These are phyloP conservation scores for Cynopterus brachyotis DNA, from an alignment of 2,113 vertebrate species.

Conservation along the genomic window DNA sequence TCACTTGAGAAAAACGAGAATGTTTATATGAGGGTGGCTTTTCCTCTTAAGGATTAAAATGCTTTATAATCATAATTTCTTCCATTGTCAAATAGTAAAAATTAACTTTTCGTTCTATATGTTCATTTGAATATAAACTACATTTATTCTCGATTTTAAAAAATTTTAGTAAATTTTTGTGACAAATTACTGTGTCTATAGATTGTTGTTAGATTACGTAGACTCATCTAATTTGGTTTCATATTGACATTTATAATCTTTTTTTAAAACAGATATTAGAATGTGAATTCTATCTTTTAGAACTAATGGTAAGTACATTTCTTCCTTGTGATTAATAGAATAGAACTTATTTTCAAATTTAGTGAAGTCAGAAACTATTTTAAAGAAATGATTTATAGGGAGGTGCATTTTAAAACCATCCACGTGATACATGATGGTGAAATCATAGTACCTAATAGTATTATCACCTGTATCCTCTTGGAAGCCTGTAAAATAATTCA, in stretches of 20 bases:
- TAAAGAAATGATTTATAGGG: conserved; percentile 54
- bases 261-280: conserved; percentile 92
- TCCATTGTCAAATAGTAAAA: neutral
- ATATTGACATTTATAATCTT: conserved; percentile 50
- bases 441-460: conserved; percentile 11
- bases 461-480: conserved; percentile 37
- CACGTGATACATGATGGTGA: conserved; percentile 33
- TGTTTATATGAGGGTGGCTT: neutral
- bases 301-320: conserved; percentile 94
- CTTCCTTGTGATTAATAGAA: neutral
- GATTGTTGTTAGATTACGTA: conserved; percentile 11
- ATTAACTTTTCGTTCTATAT: neutral
- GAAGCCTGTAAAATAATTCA: conserved; percentile 52
- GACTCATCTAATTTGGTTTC: conserved; percentile 41
- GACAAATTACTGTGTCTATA: neutral
- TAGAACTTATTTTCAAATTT: conserved; percentile 54
- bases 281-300: conserved; percentile 99
- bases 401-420: conserved; percentile 45
- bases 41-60: conserved; percentile 21
- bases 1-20: neutral
- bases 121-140: neutral
- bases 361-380: conserved; percentile 45
- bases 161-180: neutral
- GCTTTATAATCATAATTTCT: neutral
- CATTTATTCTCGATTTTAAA: conserved; percentile 34